Percentiles rank a stretch among this genome's conserved stretches.
Conservation (phyloP, 2,113 vertebrate species). For the Acanthisitta chloris region DNA sequence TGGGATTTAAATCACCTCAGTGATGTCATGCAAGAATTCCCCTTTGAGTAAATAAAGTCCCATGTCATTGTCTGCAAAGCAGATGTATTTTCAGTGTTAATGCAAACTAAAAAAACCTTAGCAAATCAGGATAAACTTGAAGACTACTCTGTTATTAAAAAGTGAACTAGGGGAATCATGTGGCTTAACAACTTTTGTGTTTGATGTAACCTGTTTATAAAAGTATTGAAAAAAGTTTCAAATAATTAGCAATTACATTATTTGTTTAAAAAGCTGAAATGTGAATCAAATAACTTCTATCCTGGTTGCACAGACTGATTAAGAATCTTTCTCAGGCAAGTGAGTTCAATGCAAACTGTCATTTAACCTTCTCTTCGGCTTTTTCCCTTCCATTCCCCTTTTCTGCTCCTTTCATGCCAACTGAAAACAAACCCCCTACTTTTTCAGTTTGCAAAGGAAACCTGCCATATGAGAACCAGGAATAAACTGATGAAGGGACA, state of each 20-base stretch:
- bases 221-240: background rate
- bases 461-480: background rate
- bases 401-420: background rate
- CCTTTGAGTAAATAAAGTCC: background rate
- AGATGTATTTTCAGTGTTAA: background rate
- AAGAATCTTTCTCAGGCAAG: background rate
- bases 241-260: background rate
- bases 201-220: background rate
- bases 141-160: background rate
- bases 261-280: background rate
- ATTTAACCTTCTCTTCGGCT: background rate
- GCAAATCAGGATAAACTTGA: background rate
- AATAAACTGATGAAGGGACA: background rate
- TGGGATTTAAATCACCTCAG: background rate
- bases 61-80: background rate
- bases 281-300: background rate
- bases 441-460: background rate
- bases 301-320: background rate
- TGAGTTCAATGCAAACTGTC: background rate
- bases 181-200: background rate
- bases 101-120: background rate
- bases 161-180: background rate
- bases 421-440: background rate
- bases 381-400: background rate
- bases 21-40: background rate